Conservation (phyloP, 37 sponge, comb jelly and placozoan genomes). For the Aplysina aerophoba region DNA sequence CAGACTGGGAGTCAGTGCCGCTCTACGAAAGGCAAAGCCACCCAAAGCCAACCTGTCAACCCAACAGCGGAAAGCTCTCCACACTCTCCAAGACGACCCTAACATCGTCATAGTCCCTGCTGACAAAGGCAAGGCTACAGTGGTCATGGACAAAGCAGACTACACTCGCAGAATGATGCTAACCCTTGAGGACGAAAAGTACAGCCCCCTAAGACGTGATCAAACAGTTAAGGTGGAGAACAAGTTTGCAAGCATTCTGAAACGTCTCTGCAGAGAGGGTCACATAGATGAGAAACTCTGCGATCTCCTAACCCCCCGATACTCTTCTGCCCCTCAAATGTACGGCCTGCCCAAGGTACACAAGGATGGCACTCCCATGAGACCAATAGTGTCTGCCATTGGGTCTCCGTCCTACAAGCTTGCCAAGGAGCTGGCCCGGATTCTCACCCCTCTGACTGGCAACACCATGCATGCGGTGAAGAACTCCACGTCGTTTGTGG, state of each 20-base stretch:
- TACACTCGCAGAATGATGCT: background rate
- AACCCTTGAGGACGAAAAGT: background rate
- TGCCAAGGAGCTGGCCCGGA: no score
- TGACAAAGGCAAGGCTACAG: slow-evolving; percentile 24
- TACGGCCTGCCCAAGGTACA: background rate
- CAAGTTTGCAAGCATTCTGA: no score
- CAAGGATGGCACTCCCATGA: no score
- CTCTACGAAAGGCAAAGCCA: slow-evolving; percentile 6
- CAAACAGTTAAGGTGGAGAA: no score
- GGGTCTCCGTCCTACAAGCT: no score
- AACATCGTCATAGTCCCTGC: slow-evolving; percentile 11
- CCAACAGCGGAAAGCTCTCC: background rate
- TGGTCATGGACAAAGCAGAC: background rate
- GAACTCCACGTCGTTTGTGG: no score
- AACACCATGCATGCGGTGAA: no score
- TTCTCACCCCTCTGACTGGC: no score
- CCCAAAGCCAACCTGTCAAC: slow-evolving; percentile 14
- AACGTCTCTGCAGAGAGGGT: no score
- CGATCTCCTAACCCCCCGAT: background rate
- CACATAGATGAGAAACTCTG: background rate
- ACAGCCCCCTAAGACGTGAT: no score
- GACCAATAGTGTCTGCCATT: no score
- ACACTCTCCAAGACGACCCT: background rate
- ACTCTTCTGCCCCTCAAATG: slow-evolving; percentile 9
- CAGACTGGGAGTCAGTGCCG: slow-evolving; percentile 42